Percentiles rank a stretch among this genome's conserved stretches.
Conservation (phyloP, 1,140 invertebrate genomes). For the Sesamia nonagrioides region DNA sequence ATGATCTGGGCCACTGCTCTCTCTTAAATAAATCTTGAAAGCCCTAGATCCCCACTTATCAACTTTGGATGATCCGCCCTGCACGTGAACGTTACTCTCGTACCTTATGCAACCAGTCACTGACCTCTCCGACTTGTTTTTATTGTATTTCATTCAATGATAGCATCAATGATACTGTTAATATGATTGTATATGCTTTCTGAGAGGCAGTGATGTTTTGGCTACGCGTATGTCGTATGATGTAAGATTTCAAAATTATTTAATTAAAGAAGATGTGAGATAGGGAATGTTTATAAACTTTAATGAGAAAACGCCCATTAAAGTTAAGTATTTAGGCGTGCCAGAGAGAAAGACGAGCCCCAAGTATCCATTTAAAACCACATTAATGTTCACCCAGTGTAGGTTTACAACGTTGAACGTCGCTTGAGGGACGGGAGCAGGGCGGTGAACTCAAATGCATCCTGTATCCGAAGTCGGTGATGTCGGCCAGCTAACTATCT, state of each 20-base stretch:
- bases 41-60: conserved; percentile 83
- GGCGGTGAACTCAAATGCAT: conserved; percentile 78
- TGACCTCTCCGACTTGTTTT: conserved; percentile 74
- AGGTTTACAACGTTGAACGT: conserved; percentile 65
- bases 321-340: conserved; percentile 52
- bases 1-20: conserved; percentile 82
- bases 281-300: conserved; percentile 11
- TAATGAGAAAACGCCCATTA: neutral
- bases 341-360: conserved; percentile 26
- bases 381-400: conserved; percentile 70
- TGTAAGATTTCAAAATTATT: conserved; percentile 53
- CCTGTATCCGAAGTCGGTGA: conserved; percentile 74
- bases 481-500: conserved; percentile 68
- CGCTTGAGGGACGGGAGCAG: conserved; percentile 62
- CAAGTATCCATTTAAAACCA: conserved; percentile 64
- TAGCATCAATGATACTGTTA: conserved; percentile 61
- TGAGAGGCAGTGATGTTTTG: conserved; percentile 61
- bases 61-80: conserved; percentile 73
- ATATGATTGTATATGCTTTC: conserved; percentile 63
- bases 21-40: conserved; percentile 85
- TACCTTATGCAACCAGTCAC: conserved; percentile 81
- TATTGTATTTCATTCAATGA: conserved; percentile 61
- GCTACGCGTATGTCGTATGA: conserved; percentile 54
- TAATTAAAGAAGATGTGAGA: conserved; percentile 21
- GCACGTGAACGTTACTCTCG: conserved; percentile 63